Percentiles rank a stretch among this genome's conserved stretches.
Evolutionary conservation across 2,888 invertebrate species (phyloP).

Genomic region (Hirtodrosophila histrioides): DNA sequence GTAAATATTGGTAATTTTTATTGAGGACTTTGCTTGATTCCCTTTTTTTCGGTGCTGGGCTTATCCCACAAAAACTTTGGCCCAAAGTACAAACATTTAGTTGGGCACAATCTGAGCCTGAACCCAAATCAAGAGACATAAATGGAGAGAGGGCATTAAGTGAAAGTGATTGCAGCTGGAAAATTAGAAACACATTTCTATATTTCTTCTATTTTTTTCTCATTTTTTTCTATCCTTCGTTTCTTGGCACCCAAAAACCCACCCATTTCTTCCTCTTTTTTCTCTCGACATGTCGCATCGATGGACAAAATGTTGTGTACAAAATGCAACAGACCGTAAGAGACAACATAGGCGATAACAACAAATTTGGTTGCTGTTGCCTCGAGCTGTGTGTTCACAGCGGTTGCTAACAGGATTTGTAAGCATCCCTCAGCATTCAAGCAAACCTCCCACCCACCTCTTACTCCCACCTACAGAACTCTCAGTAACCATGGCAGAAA

Average conservation of each 20-base stretch:
- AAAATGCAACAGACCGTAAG: conserved; percentile 79
- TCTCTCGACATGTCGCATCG: conserved; percentile 29
- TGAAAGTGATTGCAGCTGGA: conserved; percentile 59
- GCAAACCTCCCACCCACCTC: conserved; percentile 1
- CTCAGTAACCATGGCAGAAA: conserved; percentile 38
- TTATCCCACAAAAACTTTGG: conserved; percentile 56
- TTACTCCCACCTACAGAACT: neutral
- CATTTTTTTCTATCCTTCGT: too few relatives aligned
- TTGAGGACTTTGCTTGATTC: conserved; percentile 74
- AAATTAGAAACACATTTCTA: conserved; percentile 61
- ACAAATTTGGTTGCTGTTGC: conserved; percentile 52
- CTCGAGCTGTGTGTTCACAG: conserved; percentile 53
- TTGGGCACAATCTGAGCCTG: conserved; percentile 44
- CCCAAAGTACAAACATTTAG: conserved; percentile 69
- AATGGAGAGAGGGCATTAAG: conserved; percentile 40
- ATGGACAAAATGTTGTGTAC: conserved; percentile 40
- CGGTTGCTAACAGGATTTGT: conserved; percentile 65
- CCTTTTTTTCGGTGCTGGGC: conserved; percentile 45
- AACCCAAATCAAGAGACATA: conserved; percentile 51
- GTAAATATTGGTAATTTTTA: conserved; percentile 81
- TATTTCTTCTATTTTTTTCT: neutral
- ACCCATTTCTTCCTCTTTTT: neutral
- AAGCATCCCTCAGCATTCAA: conserved; percentile 17
- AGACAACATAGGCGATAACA: conserved; percentile 77
- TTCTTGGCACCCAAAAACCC: too few relatives aligned